These are phyloP conservation scores for Pachypanchax playfairii DNA, from an alignment of 2,113 vertebrate species.

Conservation along the genomic window DNA sequence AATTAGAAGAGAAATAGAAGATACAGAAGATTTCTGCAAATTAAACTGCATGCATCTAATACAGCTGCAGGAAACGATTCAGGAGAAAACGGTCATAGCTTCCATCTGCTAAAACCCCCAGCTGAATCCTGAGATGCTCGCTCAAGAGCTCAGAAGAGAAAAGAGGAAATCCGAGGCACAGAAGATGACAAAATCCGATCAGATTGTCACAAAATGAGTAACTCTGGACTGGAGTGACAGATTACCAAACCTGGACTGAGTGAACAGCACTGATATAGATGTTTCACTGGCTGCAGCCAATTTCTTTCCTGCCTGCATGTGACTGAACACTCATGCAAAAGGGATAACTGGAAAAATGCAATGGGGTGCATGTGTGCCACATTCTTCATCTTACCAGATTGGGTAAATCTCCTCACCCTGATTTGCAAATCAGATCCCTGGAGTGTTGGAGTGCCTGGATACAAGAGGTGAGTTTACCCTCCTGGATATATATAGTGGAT, in stretches of 20 bases:
- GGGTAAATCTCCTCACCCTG: slow-evolving; percentile 53
- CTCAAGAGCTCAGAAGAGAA: slow-evolving; percentile 2
- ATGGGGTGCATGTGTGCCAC: slow-evolving; percentile 36
- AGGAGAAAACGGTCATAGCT: slow-evolving; percentile 17
- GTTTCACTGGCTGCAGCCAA: slow-evolving; percentile 15
- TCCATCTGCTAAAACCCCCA: slow-evolving; percentile 3
- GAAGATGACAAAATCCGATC: slow-evolving; percentile 35
- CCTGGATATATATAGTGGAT: slow-evolving; percentile 4
- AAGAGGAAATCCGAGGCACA: slow-evolving; percentile 16
- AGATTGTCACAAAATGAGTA: slow-evolving; percentile 19
- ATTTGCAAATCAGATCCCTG: slow-evolving; percentile 43
- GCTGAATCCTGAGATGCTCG: slow-evolving; percentile 28
- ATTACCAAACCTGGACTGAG: slow-evolving; percentile 29
- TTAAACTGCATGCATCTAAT: slow-evolving; percentile 5
- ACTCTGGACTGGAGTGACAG: slow-evolving; percentile 24
- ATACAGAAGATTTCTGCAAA: neutral
- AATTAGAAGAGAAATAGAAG: neutral
- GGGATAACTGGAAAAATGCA: slow-evolving; percentile 43
- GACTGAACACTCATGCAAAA: slow-evolving; percentile 54
- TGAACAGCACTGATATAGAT: slow-evolving; percentile 13
- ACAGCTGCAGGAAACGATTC: slow-evolving; percentile 24
- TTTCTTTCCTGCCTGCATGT: slow-evolving; percentile 22
- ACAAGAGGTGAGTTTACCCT: slow-evolving; percentile 49
- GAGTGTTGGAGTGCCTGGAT: slow-evolving; percentile 30
- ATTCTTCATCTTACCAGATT: slow-evolving; percentile 45